Conservation (phyloP, 2,113 vertebrate genomes). For the Tylochromis polylepis region DNA sequence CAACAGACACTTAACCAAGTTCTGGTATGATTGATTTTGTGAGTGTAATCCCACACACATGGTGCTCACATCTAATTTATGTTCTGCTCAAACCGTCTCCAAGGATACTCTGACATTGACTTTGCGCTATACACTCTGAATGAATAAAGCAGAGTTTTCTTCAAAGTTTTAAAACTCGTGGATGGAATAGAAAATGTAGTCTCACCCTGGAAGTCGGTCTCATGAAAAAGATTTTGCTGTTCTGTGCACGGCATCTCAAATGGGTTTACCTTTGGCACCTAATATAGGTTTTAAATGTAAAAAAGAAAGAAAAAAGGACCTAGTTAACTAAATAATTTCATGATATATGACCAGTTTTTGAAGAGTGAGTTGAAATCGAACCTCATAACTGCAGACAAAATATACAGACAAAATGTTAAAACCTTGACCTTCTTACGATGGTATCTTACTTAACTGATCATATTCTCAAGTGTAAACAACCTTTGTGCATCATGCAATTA, state of each 20-base stretch:
- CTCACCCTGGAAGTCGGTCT: neutral
- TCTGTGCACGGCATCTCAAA: neutral
- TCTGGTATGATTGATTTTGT: constrained; percentile 15
- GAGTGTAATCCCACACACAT: neutral
- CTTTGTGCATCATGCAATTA: too few species aligned
- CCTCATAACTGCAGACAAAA: neutral
- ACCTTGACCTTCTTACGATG: too few species aligned
- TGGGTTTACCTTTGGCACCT: neutral
- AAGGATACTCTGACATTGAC: constrained; percentile 33
- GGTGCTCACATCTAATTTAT: constrained; percentile 12
- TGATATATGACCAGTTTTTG: neutral
- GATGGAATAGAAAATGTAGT: constrained; percentile 13
- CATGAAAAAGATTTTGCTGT: neutral
- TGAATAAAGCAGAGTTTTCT: constrained; percentile 28
- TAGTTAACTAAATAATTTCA: neutral
- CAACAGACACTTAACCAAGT: neutral
- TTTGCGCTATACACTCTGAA: neutral
- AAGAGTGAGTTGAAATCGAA: neutral
- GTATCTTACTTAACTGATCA: too few species aligned
- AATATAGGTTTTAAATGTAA: neutral
- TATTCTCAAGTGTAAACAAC: too few species aligned
- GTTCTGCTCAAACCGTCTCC: neutral
- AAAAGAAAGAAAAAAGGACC: neutral
- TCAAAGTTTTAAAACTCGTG: constrained; percentile 18
- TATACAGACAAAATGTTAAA: too few species aligned